phyloP scores from a whole-genome alignment of 2,797 vertebrate species.

The Chlorospingus semifuscus region DNA sequence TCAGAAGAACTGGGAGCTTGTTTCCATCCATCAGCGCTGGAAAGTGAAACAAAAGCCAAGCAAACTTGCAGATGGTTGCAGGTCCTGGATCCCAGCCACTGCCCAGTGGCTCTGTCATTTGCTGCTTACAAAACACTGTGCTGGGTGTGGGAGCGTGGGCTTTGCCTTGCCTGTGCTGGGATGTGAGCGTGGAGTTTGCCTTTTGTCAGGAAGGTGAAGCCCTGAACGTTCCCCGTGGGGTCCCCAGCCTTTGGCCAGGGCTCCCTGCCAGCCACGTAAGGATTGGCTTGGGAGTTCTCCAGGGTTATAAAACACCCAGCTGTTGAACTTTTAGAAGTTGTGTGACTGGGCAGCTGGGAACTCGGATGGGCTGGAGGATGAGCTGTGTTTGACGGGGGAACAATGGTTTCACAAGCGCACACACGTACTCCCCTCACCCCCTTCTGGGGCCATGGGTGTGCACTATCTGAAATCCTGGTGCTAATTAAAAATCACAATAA shows the following conservation, averaged over 20 bases:
- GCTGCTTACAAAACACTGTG: not conserved
- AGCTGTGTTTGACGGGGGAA: not conserved
- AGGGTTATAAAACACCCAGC: conserved; percentile 14
- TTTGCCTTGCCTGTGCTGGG: not conserved
- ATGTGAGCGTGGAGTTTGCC: not conserved
- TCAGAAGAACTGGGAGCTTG: conserved; percentile 23
- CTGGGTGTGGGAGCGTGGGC: not conserved
- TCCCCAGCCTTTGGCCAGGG: not conserved
- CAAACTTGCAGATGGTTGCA: conserved; percentile 56
- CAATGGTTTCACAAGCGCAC: not conserved
- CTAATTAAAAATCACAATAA: conserved; percentile 26
- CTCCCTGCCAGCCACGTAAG: not conserved
- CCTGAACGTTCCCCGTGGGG: not conserved
- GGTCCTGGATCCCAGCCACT: conserved; percentile 53
- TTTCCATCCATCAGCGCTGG: conserved; percentile 32
- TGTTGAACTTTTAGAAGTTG: not conserved
- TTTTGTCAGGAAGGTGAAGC: not conserved
- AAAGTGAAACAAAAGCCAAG: conserved; percentile 36
- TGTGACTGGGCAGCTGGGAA: conserved; percentile 20
- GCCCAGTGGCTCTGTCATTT: not conserved
- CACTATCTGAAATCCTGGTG: not conserved
- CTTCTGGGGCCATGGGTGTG: not conserved
- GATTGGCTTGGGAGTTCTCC: not conserved
- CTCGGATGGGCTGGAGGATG: not conserved
- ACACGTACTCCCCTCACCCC: not conserved